Evolutionary conservation across 1,140 invertebrate genomes (phyloP), one percentile per base, ranked within the genome.

Genomic region (Zaprionus vittiger): DNA sequence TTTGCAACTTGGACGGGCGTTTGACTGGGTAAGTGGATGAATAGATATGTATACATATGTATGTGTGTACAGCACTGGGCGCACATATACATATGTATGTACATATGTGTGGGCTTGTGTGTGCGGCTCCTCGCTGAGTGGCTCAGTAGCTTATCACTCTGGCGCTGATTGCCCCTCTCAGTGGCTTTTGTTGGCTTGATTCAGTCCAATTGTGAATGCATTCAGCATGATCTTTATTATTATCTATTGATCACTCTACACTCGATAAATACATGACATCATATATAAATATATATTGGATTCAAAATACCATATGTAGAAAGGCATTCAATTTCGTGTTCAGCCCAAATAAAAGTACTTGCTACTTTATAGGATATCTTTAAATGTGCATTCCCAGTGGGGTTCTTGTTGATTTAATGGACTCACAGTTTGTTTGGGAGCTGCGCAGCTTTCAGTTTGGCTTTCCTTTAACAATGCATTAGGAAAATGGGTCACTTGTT

Each of bases 401-500:
- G n/a, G 7, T 3, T 47, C 6, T 9, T 47, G 41, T 44, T 52
- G 17, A 49, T 12, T 49, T 17, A 20, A 49, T 15, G 22, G 24
- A 26, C 52, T 55, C 52, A n/a, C 52, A n/a, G 34, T 41, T 54
- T 34, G 47, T 22, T 37, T 24, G 17, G 28, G 4, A 26, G 12
- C 37, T 24, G 28, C 34, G 4, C 12, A 28, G 37, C 17, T 31
- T 37, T 38, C 22, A 38, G 17, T 17, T 47, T 9, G n/a, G 41
- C n/a, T 47, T 47, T 47, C 6, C 41, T 17, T 47, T 15, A 68
- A 59, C 38, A 68, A 69, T 69, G 31, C 49, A 55, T 28, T 41
- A 20, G 57, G 22, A 24, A 77, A 77, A 65, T 63, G 69, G 74
- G 74, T 77, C 74, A 77, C 37, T 66, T 61, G 20, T 28, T 57